These are phyloP conservation scores for Penaeus vannamei DNA, from an alignment of 1,140 invertebrate genomes.

Conservation along the genomic window DNA sequence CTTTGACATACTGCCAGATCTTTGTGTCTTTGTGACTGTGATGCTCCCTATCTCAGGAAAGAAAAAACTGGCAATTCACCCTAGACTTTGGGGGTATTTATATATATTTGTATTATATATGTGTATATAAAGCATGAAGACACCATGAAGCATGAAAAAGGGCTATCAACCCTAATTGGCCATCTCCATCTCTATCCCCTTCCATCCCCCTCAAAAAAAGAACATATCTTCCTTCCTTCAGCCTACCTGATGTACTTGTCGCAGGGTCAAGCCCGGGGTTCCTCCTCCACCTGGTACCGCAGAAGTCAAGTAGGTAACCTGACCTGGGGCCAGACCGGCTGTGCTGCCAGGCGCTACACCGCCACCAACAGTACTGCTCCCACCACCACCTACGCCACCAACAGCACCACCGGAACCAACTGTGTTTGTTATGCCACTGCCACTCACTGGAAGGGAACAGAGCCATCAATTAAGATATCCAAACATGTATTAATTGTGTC, in stretches of 20 bases:
- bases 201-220: background rate
- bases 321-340: slow-evolving; percentile 37
- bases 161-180: too few species aligned
- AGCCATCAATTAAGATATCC: background rate
- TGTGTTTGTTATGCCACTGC: slow-evolving; percentile 40
- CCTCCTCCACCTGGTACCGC: slow-evolving; percentile 40
- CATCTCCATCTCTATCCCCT: too few species aligned
- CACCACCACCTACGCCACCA: slow-evolving; percentile 29
- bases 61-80: too few species aligned
- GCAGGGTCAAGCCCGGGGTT: slow-evolving; percentile 42
- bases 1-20: too few species aligned
- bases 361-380: slow-evolving; percentile 3
- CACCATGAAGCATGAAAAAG: too few species aligned
- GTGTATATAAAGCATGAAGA: too few species aligned
- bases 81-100: too few species aligned
- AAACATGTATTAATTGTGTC: background rate
- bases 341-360: slow-evolving; percentile 39
- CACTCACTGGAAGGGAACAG: slow-evolving; percentile 35
- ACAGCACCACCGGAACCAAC: slow-evolving; percentile 26
- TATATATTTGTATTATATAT: too few species aligned
- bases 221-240: background rate
- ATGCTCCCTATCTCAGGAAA: too few species aligned
- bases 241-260: slow-evolving; percentile 57
- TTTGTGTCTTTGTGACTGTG: too few species aligned
- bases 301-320: slow-evolving; percentile 60